Base-by-base conservation (phyloP, 2,113 vertebrate species). In the Benitochromis conjunctus region DNA sequence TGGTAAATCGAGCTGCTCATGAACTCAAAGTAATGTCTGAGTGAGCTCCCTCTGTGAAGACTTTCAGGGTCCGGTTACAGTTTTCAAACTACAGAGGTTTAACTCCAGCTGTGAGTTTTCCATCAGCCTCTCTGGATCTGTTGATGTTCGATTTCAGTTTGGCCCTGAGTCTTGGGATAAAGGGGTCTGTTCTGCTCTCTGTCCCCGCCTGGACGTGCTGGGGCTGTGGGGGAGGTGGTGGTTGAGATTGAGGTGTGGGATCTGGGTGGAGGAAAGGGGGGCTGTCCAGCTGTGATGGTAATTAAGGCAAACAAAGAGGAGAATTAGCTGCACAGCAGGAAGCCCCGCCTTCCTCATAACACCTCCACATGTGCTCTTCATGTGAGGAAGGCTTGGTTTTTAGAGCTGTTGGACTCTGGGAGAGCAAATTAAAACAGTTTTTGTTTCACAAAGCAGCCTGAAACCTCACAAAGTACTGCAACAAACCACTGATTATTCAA, bases 241-340 rank as follows among this genome's bases (percentile, higher is more conserved):
- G 26, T 26, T 26, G 26, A 31, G 43, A 34, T 31, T 19, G 46
- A 76, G 46, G 26, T n/a, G 66, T 48, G 26, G 18, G 46, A 53
- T 53, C 46, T 31, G 46, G 71, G 46, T 76, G 38, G 18, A 38
- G 29, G 36, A 18, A 24, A 26, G 24, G 14, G 80, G n/a, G 43
- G 60, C 54, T 5, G 85, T 88, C 89, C 84, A 91, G 89, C 91
- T 92, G 91, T 88, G 91, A 90, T 88, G 84, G 43, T 84, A 88
- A 92, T 92, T 91, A 88, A 80, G 34, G 41, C 77, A 89, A 85
- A 90, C 84, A 90, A 88, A 88, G 76, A 31, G 53, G 31, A 79
- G 78, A 81, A 87, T 77, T 88, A 89, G 76, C 86, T 12, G 53
- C 78, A 79, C 87, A 74, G 78, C 55, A 38, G 87, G 57, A 36